Base-by-base conservation (phyloP, 2,888 invertebrate species). In the Hypercompe scribonia region DNA sequence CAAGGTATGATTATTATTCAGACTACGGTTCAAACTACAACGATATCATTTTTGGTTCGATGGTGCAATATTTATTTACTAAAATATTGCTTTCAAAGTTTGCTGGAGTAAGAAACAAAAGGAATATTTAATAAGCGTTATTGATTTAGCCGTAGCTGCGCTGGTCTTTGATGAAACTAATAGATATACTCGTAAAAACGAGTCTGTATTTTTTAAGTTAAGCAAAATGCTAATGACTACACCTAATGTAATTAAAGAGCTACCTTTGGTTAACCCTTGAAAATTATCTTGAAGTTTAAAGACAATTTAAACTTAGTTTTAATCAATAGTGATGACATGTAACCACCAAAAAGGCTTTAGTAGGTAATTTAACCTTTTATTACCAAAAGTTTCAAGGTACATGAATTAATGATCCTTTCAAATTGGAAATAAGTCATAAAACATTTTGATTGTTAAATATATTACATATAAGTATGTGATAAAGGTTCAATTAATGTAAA, bases 271-370 rank as follows among this genome's bases (percentile, higher is more conserved):
- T 21, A 66, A 31, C 66, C 42, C 66, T 42, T 46, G 31, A 46
- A 46, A 42, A 46, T 46, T 4, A 66, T 66, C 24, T 46, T 42
- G 21, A 66, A 66, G 31, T 66, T 46, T 33, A 46, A 31, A 42
- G 42, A 66, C 42, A 31, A 28, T 31, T 46, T 31, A 18, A 46
- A 46, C 46, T 46, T 46, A 42, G 42, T 66, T 33, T 46, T 66
- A 65, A 68, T 34, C 65, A 73, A 66, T 21, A 66, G 66, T 66
- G 31, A 66, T 24, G 31, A 36, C 42, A 66, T 31, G 31, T 28
- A 42, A 18, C 65, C 31, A 31, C 10, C 11, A 33, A 46, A 66
- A 24, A 66, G 66, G 24, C 31, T 3, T 11, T 31, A 24, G 21
- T 8, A n/a, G n/a, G n/a, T n/a, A 24, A 11, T 31, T 66, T 21